phyloP scores from a whole-genome alignment of 2,113 vertebrate genomes.

The Mystacornis crossleyi region DNA sequence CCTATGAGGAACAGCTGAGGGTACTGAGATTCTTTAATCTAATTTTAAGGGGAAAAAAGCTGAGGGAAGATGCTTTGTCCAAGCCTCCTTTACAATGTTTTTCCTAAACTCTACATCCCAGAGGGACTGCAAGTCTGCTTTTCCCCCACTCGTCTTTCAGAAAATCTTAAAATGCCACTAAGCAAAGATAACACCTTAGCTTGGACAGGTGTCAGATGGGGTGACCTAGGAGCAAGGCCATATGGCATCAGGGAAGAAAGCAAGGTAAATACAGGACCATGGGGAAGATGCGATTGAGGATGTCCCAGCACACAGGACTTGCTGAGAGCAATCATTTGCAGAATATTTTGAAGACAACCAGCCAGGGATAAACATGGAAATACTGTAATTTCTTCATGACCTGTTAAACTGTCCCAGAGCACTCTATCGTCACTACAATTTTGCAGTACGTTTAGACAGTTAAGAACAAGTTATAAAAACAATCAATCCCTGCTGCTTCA shows the following conservation, averaged over 20 bases:
- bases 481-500: neutral
- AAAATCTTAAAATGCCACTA: neutral
- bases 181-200: neutral
- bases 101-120: neutral
- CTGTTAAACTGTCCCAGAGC: neutral
- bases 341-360: neutral
- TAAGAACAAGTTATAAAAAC: neutral
- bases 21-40: too few species aligned
- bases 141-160: neutral
- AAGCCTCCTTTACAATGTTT: fast-evolving
- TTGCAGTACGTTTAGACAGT: neutral
- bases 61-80: neutral
- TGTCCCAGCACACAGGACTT: neutral
- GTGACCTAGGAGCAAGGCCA: neutral
- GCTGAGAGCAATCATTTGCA: neutral
- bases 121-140: neutral
- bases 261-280: neutral
- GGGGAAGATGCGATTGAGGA: neutral
- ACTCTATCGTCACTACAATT: neutral
- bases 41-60: neutral
- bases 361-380: neutral
- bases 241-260: neutral
- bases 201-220: fast-evolving
- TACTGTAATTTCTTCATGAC: neutral
- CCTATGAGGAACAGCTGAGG: neutral